These are phyloP conservation scores for Leptatherina wallacei DNA, from an alignment of 2,797 vertebrate genomes.

Conservation along the genomic window DNA sequence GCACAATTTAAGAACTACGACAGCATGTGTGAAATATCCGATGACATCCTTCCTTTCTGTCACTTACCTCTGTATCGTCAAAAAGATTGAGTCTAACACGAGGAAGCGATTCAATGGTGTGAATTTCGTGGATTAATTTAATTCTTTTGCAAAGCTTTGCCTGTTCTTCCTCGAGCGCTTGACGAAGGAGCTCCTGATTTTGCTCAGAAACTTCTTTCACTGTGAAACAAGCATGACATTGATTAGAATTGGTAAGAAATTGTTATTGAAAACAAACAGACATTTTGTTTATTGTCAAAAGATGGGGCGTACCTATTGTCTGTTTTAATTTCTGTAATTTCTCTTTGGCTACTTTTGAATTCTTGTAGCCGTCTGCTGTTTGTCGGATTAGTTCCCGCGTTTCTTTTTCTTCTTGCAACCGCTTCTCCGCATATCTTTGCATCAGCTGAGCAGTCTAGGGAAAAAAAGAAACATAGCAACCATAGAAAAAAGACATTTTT, in stretches of 20 bases:
- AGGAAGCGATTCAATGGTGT: slow-evolving; percentile 82
- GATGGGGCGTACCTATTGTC: slow-evolving; percentile 81
- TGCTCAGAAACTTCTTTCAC: slow-evolving; percentile 89
- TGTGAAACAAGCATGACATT: slow-evolving; percentile 66
- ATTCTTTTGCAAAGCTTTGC: slow-evolving; percentile 84
- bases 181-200: slow-evolving; percentile 82
- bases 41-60: neutral
- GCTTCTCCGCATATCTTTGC: slow-evolving; percentile 81
- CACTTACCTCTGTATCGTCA: slow-evolving; percentile 89
- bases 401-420: slow-evolving; percentile 83
- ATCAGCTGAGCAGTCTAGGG: slow-evolving; percentile 85
- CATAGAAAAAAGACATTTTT: slow-evolving; percentile 10
- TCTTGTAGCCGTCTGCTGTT: slow-evolving; percentile 88
- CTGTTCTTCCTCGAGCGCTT: slow-evolving; percentile 82
- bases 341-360: slow-evolving; percentile 83
- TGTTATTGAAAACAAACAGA: neutral
- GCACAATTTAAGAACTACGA: neutral
- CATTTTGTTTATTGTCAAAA: neutral
- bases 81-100: slow-evolving; percentile 79
- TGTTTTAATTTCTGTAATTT: slow-evolving; percentile 87
- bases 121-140: slow-evolving; percentile 86
- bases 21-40: neutral
- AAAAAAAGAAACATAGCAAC: slow-evolving; percentile 34
- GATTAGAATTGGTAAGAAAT: slow-evolving; percentile 21
- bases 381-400: slow-evolving; percentile 87